Evolutionary conservation across 2,797 vertebrate genomes (phyloP).

Genomic region (Thaleichthys pacificus): DNA sequence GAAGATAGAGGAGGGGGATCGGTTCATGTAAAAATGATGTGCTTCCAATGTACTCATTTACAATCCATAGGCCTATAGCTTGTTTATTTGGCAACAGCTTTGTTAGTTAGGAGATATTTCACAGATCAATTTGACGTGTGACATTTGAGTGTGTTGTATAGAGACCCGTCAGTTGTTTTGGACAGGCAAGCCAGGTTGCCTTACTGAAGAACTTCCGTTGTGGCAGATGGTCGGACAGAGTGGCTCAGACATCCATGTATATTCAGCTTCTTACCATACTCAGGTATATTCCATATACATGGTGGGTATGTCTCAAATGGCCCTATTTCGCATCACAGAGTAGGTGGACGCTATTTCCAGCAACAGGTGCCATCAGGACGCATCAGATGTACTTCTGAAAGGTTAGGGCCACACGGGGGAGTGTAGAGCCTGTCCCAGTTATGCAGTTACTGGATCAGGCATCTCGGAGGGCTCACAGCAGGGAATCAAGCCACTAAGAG

Average conservation of each 20-base stretch:
- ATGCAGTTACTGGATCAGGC: conserved; percentile 47
- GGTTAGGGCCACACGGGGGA: conserved; percentile 31
- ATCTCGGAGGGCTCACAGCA: conserved; percentile 47
- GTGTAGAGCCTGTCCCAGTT: conserved; percentile 54
- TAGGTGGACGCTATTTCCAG: conserved; percentile 47
- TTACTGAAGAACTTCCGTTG: conserved; percentile 17
- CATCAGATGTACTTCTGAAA: conserved; percentile 62
- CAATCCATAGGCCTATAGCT: not conserved
- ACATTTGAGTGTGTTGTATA: conserved; percentile 23
- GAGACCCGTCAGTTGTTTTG: conserved; percentile 44
- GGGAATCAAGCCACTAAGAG: conserved; percentile 45
- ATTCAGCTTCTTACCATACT: conserved; percentile 52
- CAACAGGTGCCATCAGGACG: conserved; percentile 57
- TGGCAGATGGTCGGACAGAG: conserved; percentile 39
- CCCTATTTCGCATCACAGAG: conserved; percentile 31
- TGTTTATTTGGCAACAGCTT: no score
- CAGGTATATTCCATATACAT: conserved; percentile 43
- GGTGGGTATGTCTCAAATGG: conserved; percentile 30
- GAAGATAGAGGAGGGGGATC: not conserved
- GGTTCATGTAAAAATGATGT: no score
- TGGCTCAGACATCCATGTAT: conserved; percentile 35
- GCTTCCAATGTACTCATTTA: not conserved
- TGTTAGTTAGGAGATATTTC: not conserved
- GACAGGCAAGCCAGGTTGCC: conserved; percentile 43
- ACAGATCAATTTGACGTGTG: not conserved